These are phyloP conservation scores for Chaenocephalus aceratus DNA, from an alignment of 2,113 vertebrate species.

Conservation along the genomic window DNA sequence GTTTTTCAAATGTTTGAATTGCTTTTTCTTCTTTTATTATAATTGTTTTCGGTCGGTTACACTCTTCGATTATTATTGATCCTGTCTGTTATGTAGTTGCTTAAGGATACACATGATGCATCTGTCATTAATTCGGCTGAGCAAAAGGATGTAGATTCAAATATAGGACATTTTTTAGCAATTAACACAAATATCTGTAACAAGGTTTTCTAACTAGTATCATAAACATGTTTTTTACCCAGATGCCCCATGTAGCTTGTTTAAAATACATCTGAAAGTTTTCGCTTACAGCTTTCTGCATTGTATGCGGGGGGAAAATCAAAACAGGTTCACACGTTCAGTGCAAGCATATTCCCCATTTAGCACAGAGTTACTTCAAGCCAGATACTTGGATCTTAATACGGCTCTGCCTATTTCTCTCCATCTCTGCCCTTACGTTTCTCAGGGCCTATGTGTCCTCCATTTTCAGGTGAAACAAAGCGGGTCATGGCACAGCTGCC, in stretches of 20 bases:
- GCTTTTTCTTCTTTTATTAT: too few species aligned
- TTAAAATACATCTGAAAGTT: not conserved
- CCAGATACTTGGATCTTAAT: not conserved
- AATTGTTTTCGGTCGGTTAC: too few species aligned
- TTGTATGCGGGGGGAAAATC: not conserved
- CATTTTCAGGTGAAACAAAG: slow-evolving; percentile 52
- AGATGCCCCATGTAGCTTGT: not conserved
- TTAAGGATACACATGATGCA: too few species aligned
- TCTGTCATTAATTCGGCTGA: too few species aligned
- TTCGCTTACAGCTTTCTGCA: not conserved
- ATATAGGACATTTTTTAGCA: not conserved
- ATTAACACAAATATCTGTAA: not conserved
- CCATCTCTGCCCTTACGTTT: slow-evolving; percentile 8
- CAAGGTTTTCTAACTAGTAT: not conserved
- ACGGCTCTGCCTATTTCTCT: slow-evolving; percentile 1
- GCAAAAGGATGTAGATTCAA: not conserved
- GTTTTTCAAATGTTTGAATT: too few species aligned
- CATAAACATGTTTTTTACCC: not conserved
- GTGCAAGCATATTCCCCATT: not conserved
- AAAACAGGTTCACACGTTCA: not conserved
- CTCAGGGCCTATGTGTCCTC: slow-evolving; percentile 25
- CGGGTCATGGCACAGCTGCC: slow-evolving; percentile 62
- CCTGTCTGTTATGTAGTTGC: too few species aligned
- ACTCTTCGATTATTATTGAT: too few species aligned
- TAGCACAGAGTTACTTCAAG: not conserved